Percentiles rank a stretch among this genome's conserved stretches.
Conservation (phyloP, 2,888 invertebrate species). For the Cyrtodaria siliqua region DNA sequence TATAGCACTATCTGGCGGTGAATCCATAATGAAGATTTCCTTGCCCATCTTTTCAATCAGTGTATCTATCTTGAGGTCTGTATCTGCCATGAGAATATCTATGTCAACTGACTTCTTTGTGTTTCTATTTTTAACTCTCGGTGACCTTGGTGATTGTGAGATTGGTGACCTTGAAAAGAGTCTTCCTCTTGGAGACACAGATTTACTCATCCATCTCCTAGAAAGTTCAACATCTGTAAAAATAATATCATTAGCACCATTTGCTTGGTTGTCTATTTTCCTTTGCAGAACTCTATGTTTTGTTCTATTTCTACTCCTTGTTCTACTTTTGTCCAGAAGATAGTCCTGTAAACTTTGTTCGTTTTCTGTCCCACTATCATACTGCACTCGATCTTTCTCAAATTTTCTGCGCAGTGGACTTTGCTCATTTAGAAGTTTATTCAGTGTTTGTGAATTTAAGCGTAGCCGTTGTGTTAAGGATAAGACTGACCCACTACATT, state of each 20-base stretch:
- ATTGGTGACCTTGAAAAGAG: constrained; percentile 5
- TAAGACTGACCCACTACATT: constrained; percentile 55
- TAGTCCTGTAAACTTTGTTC: constrained; percentile 49
- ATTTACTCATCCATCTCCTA: constrained; percentile 44
- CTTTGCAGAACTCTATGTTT: constrained; percentile 53
- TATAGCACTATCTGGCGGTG: constrained; percentile 75
- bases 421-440: constrained; percentile 56
- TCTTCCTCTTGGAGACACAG: constrained; percentile 31
- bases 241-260: constrained; percentile 28
- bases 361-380: constrained; percentile 51
- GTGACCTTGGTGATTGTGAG: constrained; percentile 9
- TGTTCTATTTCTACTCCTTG: constrained; percentile 43
- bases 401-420: constrained; percentile 48
- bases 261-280: constrained; percentile 42
- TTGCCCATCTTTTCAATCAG: constrained; percentile 44
- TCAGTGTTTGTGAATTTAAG: constrained; percentile 53
- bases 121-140: constrained; percentile 8
- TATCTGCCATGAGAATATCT: constrained; percentile 39
- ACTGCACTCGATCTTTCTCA: constrained; percentile 17
- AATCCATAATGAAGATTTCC: constrained; percentile 61
- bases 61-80: constrained; percentile 55
- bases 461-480: constrained; percentile 50
- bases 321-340: constrained; percentile 41
- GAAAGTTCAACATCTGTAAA: constrained; percentile 10
- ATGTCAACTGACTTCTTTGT: constrained; percentile 37